phyloP scores from a whole-genome alignment of 2,888 invertebrate genomes.

The Parnassius smintheus region DNA sequence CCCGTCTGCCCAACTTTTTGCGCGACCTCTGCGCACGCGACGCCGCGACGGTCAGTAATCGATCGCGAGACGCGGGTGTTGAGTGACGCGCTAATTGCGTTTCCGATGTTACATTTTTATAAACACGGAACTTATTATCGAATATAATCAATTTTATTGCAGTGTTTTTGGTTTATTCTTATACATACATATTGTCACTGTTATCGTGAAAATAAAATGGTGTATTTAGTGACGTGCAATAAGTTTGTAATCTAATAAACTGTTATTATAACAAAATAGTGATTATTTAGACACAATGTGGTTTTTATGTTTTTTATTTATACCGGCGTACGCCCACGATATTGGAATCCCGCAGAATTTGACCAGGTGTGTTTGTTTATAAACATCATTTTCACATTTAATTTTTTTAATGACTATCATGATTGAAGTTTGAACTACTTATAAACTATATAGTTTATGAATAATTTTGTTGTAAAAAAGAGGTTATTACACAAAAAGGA shows the following conservation, averaged over 20 bases:
- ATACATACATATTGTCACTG: too few relatives aligned
- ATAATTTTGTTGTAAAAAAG: too few relatives aligned
- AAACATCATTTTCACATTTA: neutral
- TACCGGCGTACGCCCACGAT: constrained; percentile 14
- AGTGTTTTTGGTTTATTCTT: too few relatives aligned
- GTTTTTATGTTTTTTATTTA: constrained; percentile 18
- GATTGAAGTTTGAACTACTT: too few relatives aligned
- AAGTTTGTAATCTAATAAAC: neutral
- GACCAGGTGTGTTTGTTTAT: constrained; percentile 21
- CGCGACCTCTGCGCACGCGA: constrained; percentile 26
- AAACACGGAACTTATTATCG: too few relatives aligned
- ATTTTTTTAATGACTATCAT: too few relatives aligned
- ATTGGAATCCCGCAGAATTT: constrained; percentile 15
- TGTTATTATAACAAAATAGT: neutral
- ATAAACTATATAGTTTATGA: too few relatives aligned
- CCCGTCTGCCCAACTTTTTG: constrained; percentile 17
- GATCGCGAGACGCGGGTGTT: constrained; percentile 1
- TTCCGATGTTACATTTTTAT: neutral
- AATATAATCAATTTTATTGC: too few relatives aligned
- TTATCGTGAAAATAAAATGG: too few relatives aligned
- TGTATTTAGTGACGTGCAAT: neutral
- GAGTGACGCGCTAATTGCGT: neutral
- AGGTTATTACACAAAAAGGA: too few relatives aligned
- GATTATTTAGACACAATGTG: constrained; percentile 10
- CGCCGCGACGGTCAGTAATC: constrained; percentile 19